Percentiles rank a stretch among this genome's conserved stretches.
Conservation (phyloP, 1,140 invertebrate species). For the Hyles vespertilio region DNA sequence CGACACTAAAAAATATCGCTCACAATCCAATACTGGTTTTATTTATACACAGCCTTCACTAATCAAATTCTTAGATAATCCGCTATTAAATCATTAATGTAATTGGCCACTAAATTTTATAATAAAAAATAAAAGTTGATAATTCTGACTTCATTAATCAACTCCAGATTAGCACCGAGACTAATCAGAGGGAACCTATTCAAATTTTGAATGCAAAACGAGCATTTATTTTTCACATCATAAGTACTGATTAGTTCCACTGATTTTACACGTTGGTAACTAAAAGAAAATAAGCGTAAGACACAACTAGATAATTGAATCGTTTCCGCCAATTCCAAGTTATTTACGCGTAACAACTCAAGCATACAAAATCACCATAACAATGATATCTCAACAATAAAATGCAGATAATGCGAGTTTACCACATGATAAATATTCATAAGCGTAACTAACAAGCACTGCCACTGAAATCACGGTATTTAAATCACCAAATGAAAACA, state of each 20-base stretch:
- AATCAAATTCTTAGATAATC: too few relatives aligned
- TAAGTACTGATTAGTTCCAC: constrained; percentile 18
- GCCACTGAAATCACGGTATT: constrained; percentile 35
- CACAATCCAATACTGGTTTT: not conserved
- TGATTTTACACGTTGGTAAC: constrained; percentile 9
- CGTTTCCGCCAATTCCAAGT: constrained; percentile 55
- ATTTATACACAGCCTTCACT: too few relatives aligned
- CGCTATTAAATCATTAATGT: too few relatives aligned
- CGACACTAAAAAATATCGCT: constrained; percentile 1
- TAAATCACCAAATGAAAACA: not conserved
- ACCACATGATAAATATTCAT: constrained; percentile 48
- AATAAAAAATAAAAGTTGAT: too few relatives aligned
- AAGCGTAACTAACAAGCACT: constrained; percentile 35
- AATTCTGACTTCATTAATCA: too few relatives aligned
- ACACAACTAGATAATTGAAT: constrained; percentile 45
- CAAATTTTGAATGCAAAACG: not conserved
- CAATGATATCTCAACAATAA: constrained; percentile 61
- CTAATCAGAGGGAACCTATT: not conserved
- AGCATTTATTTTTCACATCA: too few relatives aligned
- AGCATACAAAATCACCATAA: constrained; percentile 56
- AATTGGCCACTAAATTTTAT: too few relatives aligned
- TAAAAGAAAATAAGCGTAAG: constrained; percentile 26
- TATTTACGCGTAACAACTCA: constrained; percentile 40
- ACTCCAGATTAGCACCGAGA: too few relatives aligned
- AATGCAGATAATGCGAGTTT: constrained; percentile 51